Percentiles rank a stretch among this genome's conserved stretches.
Conservation (phyloP, 2,888 invertebrate genomes). For the Julus scandinavius region DNA sequence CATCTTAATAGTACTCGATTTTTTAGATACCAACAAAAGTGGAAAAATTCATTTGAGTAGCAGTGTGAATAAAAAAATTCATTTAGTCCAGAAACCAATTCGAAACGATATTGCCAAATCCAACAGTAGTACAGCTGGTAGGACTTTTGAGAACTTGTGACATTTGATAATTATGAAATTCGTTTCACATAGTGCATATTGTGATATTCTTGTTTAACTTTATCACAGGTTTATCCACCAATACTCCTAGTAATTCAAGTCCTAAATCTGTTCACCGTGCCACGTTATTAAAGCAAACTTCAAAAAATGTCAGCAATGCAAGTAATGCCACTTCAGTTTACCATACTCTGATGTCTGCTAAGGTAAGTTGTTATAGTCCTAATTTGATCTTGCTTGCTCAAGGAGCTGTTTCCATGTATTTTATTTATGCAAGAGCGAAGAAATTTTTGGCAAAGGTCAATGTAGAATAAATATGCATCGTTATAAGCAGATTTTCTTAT, state of each 20-base stretch:
- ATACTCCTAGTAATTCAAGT: constrained; percentile 26
- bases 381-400: too few species aligned
- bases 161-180: too few species aligned
- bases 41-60: constrained; percentile 55
- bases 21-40: constrained; percentile 46
- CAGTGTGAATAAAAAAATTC: constrained; percentile 58
- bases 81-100: constrained; percentile 59
- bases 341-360: constrained; percentile 64
- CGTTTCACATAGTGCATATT: not conserved
- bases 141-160: not conserved
- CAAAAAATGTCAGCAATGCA: constrained; percentile 36
- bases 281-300: constrained; percentile 39
- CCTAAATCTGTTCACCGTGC: constrained; percentile 21
- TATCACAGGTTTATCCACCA: not conserved
- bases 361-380: constrained; percentile 60
- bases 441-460: too few species aligned
- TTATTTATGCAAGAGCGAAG: too few species aligned
- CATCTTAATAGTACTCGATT: not conserved
- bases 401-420: too few species aligned
- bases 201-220: not conserved
- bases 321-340: constrained; percentile 60
- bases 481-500: too few species aligned
- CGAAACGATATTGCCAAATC: constrained; percentile 51
- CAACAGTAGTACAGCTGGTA: constrained; percentile 52
- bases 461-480: too few species aligned